These are phyloP conservation scores for Nansenia antarctica DNA, from an alignment of 2,113 vertebrate genomes.

Conservation along the genomic window DNA sequence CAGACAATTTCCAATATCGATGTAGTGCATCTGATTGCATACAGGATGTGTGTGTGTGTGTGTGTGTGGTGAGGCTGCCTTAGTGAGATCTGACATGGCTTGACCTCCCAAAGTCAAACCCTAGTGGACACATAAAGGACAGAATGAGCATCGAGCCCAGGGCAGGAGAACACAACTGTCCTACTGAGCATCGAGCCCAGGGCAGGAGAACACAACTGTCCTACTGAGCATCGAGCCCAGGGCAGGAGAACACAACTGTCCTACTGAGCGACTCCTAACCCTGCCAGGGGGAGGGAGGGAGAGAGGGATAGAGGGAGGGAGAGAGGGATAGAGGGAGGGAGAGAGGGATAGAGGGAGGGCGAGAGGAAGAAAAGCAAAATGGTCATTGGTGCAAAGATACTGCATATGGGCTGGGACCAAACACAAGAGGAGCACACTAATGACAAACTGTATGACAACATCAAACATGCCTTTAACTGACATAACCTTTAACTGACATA, in stretches of 20 bases:
- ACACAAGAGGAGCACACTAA: background rate
- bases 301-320: background rate
- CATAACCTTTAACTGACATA: background rate
- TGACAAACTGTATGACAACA: background rate
- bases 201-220: too few species aligned
- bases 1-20: too few species aligned
- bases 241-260: constrained; percentile 56
- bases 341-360: background rate
- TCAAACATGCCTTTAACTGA: background rate
- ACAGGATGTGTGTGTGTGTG: background rate
- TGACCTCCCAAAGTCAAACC: constrained; percentile 28
- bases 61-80: background rate
- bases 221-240: too few species aligned
- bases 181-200: too few species aligned
- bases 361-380: background rate
- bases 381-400: background rate
- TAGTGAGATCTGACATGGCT: constrained; percentile 37
- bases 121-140: constrained; percentile 37
- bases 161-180: too few species aligned
- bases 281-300: constrained; percentile 5
- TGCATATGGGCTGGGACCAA: background rate
- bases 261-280: constrained; percentile 16
- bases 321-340: background rate
- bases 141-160: constrained; percentile 11
- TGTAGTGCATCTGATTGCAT: background rate